phyloP scores from a whole-genome alignment of 2,888 invertebrate genomes.

The Drosophila putrida region DNA sequence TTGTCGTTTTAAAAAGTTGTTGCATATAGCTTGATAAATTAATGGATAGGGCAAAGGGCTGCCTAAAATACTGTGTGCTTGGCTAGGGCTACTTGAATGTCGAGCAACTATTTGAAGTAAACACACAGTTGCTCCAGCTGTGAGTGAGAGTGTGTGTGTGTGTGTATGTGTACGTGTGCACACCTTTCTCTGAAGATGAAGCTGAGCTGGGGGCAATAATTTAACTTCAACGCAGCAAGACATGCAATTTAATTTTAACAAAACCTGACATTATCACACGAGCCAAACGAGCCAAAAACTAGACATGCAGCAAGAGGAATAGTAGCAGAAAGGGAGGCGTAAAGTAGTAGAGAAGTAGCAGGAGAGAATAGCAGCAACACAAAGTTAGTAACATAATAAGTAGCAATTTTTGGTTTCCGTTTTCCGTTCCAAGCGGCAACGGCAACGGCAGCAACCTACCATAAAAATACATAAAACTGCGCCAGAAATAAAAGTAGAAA shows the following conservation, averaged over 20 bases:
- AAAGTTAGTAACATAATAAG: constrained; percentile 81
- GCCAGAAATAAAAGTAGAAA: constrained; percentile 54
- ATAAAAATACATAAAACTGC: constrained; percentile 79
- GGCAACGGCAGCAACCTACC: constrained; percentile 67
- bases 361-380: constrained; percentile 54
- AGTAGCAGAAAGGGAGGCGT: constrained; percentile 10
- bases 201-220: constrained; percentile 69
- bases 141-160: constrained; percentile 1
- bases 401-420: constrained; percentile 81
- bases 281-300: constrained; percentile 58
- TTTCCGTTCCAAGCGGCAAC: constrained; percentile 73
- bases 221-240: constrained; percentile 78
- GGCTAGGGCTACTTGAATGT: constrained; percentile 6
- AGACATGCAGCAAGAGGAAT: constrained; percentile 27
- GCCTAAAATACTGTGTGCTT: constrained; percentile 6
- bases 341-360: not conserved
- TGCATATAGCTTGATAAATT: constrained; percentile 38
- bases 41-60: constrained; percentile 40
- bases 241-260: constrained; percentile 81
- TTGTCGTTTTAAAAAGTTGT: constrained; percentile 41
- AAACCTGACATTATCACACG: constrained; percentile 82
- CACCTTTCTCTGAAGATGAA: constrained; percentile 27
- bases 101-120: constrained; percentile 19
- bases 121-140: constrained; percentile 7
- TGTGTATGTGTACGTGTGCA: not conserved